Evolutionary conservation across 2,888 invertebrate species (phyloP).

Genomic region (Idaea dimidiata): DNA sequence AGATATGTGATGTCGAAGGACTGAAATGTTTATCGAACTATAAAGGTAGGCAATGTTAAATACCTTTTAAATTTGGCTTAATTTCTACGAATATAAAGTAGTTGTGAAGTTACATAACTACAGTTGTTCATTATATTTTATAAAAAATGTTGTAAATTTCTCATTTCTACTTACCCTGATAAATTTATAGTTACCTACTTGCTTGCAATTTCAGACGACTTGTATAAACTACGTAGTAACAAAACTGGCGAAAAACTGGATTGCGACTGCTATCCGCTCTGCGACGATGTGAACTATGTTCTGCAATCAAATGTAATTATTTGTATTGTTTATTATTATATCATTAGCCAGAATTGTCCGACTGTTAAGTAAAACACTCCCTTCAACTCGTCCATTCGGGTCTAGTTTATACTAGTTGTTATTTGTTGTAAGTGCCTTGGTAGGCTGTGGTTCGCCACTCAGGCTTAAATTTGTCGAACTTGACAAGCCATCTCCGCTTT

Average conservation of each 20-base stretch:
- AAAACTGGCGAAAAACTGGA: conserved; percentile 75
- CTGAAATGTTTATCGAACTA: conserved; percentile 82
- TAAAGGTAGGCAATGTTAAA: conserved; percentile 60
- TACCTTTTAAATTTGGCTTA: background rate
- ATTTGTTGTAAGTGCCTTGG: too few species aligned
- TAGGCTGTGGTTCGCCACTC: too few species aligned
- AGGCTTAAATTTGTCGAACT: too few species aligned
- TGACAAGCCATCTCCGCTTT: too few species aligned
- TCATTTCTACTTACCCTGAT: too few species aligned
- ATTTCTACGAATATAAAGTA: background rate
- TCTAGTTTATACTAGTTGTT: too few species aligned
- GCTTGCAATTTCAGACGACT: conserved; percentile 61
- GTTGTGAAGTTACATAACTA: background rate
- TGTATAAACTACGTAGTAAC: conserved; percentile 70
- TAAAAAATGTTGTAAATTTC: too few species aligned
- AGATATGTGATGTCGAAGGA: conserved; percentile 82
- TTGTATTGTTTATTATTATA: background rate
- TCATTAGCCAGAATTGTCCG: background rate
- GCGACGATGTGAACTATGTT: conserved; percentile 86
- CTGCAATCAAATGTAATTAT: conserved; percentile 81
- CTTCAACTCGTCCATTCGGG: too few species aligned
- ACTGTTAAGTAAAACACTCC: too few species aligned
- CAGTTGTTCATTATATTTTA: too few species aligned
- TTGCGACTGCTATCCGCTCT: conserved; percentile 84
- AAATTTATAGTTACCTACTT: background rate